phyloP scores from a whole-genome alignment of 2,797 vertebrate genomes.

The Parauchenoglanis punctatus region DNA sequence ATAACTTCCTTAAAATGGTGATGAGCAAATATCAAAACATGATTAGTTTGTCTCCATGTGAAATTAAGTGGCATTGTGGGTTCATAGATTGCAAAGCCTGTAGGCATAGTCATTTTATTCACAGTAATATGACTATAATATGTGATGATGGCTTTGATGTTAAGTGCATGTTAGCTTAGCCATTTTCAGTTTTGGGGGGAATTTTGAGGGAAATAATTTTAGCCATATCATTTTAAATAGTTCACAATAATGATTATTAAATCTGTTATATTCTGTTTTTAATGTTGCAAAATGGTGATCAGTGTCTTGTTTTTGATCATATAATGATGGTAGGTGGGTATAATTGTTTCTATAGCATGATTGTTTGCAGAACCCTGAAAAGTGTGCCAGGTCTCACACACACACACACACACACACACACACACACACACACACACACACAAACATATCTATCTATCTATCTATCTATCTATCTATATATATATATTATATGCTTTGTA shows the following conservation, averaged over 20 bases:
- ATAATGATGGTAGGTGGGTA: neutral
- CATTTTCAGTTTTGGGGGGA: neutral
- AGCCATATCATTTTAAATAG: neutral
- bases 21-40: conserved; percentile 58
- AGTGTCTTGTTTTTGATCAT: neutral
- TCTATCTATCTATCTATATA: neutral
- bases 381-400: neutral
- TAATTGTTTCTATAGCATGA: neutral
- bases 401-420: too few relatives aligned
- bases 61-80: conserved; percentile 56
- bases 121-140: conserved; percentile 24
- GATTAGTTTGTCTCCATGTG: conserved; percentile 53
- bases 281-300: neutral
- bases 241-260: neutral
- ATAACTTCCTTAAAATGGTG: conserved; percentile 42
- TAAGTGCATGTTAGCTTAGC: conserved; percentile 17
- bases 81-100: conserved; percentile 51
- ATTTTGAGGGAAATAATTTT: neutral
- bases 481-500: neutral
- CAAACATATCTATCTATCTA: neutral
- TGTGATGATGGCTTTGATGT: conserved; percentile 20
- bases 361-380: neutral
- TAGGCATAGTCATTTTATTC: conserved; percentile 54
- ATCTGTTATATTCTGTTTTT: neutral
- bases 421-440: too few relatives aligned